Evolutionary conservation across 2,888 invertebrate species (phyloP), one percentile per base, ranked within the genome.

Genomic region (Merodon equestris): DNA sequence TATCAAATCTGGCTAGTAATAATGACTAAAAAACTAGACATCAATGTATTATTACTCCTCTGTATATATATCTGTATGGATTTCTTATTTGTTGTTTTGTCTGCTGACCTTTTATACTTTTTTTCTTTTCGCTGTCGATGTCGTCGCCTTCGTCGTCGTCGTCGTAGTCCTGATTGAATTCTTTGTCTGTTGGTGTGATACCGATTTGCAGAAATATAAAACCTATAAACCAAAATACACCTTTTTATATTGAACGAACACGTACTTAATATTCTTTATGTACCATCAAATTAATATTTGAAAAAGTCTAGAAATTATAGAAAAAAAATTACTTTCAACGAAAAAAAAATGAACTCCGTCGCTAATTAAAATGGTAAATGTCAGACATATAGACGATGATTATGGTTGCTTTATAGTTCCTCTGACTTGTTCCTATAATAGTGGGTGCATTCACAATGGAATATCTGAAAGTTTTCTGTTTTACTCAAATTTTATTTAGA

Each of bases 61-160:
- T 68, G 45, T 67, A 45, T 54, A 56, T n/a, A 48, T 58, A 70
- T 67, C 66, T 67, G 45, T 74, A 44, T 70, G 7, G 3, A 54
- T 7, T 74, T 77, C 27, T 74, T 70, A 79, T 70, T 79, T 79
- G 74, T 79, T 79, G 79, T 79, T 79, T 79, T 83, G 83, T 82
- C 84, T 84, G 87, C 87, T 86, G 86, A 86, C 87, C 87, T 86
- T 87, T 87, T 84, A 81, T 84, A 86, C 85, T 87, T 86, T 79
- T 83, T 82, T 76, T 67, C 66, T 75, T 68, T 70, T 76, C 48
- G 54, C 64, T 47, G n/a, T n/a, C n/a, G n/a, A n/a, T n/a, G n/a
- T n/a, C n/a, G 57, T 75, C 75, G 54, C 50, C 82, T 82, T 81
- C 54, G n/a, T 38, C 38, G 51, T 61, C 42, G 51, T 61, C 58